These are phyloP conservation scores for Papilio elwesi DNA, from an alignment of 2,888 invertebrate species.

Conservation along the genomic window DNA sequence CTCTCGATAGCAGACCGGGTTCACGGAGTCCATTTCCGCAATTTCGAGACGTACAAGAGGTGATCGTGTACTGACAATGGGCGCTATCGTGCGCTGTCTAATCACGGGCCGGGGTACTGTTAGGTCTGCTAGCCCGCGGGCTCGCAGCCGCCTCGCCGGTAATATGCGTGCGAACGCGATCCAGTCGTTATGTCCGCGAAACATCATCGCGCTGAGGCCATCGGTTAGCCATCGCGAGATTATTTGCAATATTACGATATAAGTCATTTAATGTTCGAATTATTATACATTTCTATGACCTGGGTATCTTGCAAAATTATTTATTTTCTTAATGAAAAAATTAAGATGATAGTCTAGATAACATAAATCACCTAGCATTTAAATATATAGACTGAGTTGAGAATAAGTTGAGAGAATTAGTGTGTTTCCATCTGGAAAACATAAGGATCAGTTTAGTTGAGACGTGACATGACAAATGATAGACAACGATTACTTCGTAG, in stretches of 20 bases:
- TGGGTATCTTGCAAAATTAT: no score
- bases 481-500: no score
- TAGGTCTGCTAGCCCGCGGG: slow-evolving; percentile 73
- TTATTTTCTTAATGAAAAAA: no score
- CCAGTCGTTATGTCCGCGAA: slow-evolving; percentile 66
- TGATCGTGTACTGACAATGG: slow-evolving; percentile 83
- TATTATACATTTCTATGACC: no score
- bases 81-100: slow-evolving; percentile 82
- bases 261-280: neutral
- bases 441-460: no score
- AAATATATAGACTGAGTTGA: no score
- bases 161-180: slow-evolving; percentile 83
- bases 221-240: slow-evolving; percentile 53
- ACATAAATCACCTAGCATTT: no score
- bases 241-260: slow-evolving; percentile 45
- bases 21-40: slow-evolving; percentile 81
- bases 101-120: slow-evolving; percentile 79
- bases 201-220: slow-evolving; percentile 45
- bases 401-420: no score
- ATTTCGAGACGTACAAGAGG: slow-evolving; percentile 80
- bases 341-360: no score
- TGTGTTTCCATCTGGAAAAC: no score
- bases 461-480: no score
- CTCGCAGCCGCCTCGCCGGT: slow-evolving; percentile 56
- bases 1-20: slow-evolving; percentile 79